These are phyloP conservation scores for Zootoca vivipara DNA, from an alignment of 2,113 vertebrate species.

Conservation along the genomic window DNA sequence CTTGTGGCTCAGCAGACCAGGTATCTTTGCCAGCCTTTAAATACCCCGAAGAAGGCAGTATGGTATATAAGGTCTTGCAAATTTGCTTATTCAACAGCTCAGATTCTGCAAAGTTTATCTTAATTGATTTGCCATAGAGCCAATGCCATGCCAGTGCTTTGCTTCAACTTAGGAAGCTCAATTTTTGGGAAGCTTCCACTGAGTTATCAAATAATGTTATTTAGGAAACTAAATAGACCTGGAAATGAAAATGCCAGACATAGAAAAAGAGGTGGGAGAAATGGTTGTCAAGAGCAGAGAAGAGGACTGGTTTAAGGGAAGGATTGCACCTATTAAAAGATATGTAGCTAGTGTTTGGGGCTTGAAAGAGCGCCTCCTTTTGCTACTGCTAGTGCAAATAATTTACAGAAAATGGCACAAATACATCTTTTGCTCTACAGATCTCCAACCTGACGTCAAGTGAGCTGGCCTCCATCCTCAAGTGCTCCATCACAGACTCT, in stretches of 20 bases:
- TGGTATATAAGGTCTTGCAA: neutral
- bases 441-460: conserved; percentile 15
- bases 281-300: neutral
- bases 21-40: neutral
- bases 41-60: neutral
- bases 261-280: neutral
- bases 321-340: neutral
- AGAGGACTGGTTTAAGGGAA: neutral
- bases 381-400: neutral
- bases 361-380: neutral
- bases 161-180: neutral
- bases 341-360: too few species aligned
- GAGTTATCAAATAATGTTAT: neutral
- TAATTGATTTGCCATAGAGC: neutral
- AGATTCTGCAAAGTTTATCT: neutral
- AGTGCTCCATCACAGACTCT: conserved; percentile 29
- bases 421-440: neutral
- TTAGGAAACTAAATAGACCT: neutral
- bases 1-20: conserved; percentile 43
- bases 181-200: neutral
- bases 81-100: neutral
- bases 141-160: neutral
- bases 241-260: neutral
- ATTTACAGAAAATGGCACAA: neutral
- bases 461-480: conserved; percentile 34